These are phyloP conservation scores for Trichoplusia ni DNA, from an alignment of 1,140 invertebrate genomes.

Conservation along the genomic window DNA sequence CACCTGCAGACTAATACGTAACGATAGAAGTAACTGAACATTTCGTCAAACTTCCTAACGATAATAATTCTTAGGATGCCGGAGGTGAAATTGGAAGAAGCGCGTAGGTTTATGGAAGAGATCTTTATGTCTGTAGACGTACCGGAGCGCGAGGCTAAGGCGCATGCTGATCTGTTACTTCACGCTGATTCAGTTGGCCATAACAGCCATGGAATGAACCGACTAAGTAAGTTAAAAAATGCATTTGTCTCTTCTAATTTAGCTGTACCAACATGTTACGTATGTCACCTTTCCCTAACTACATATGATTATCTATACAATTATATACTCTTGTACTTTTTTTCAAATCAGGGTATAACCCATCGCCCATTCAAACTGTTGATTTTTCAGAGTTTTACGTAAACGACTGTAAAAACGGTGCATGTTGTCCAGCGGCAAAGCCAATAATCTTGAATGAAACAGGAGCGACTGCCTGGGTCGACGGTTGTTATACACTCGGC, in stretches of 20 bases:
- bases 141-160: slow-evolving; percentile 83
- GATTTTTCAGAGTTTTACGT: slow-evolving; percentile 84
- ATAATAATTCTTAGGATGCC: no score
- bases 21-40: no score
- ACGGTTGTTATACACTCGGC: slow-evolving; percentile 91
- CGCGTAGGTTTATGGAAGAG: slow-evolving; percentile 88
- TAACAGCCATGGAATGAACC: slow-evolving; percentile 95
- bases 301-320: no score
- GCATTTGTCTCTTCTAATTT: no score
- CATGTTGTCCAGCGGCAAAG: slow-evolving; percentile 76
- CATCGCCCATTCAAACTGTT: neutral
- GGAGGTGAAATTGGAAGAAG: slow-evolving; percentile 82
- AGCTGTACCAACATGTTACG: no score
- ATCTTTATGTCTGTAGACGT: slow-evolving; percentile 88
- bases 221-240: slow-evolving; percentile 87
- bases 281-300: no score
- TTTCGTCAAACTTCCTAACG: no score
- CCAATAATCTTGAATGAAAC: slow-evolving; percentile 88
- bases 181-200: slow-evolving; percentile 94
- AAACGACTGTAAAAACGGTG: slow-evolving; percentile 82
- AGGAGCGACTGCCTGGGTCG: slow-evolving; percentile 90
- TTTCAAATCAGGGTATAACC: no score
- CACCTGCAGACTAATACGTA: no score
- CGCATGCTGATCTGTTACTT: slow-evolving; percentile 89
- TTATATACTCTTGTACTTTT: no score